Base-by-base conservation (phyloP, 2,888 invertebrate genomes). In the Flexamia atlantica region DNA sequence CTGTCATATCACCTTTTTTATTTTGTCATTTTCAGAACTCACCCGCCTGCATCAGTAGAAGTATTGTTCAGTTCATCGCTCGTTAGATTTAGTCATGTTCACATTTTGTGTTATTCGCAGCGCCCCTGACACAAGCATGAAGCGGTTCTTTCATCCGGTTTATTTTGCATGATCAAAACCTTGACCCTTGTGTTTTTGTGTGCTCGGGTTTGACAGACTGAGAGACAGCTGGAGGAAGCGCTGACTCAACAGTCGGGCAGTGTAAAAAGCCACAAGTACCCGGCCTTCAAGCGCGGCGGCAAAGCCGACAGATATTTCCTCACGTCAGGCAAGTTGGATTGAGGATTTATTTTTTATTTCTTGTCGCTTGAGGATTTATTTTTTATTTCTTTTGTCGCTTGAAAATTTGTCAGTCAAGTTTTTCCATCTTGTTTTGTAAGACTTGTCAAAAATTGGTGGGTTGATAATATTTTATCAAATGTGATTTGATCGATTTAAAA, bases 291-390 rank as follows among this genome's bases (percentile, higher is more conserved):
- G 36, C 72, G 84, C 25, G 84, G 84, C n/a, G 40, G 60, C 10
- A 76, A 74, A 28, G 81, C n/a, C 12, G 84, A 84, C 30, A 60
- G 82, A 76, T 84, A 84, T 50, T 84, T 84, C 20, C 57, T 84
- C 17, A 82, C 84, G 0, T 74, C 84, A 72, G 84, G 84, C 72
- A 84, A 82, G 84, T 82, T 82, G 85, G 83, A 84, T 84, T 86
- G 81, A 86, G 85, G 85, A 80, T 86, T 82, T 86, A 86, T 60
- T 60, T 84, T 84, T 85, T n/a, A n/a, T 83, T 84, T 17, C 7
- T 46, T 46, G 46, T 36, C n/a, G n/a, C n/a, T n/a, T n/a, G n/a
- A n/a, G n/a, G n/a, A n/a, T n/a, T n/a, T n/a, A n/a, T n/a, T n/a
- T n/a, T n/a, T n/a, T n/a, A n/a, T n/a, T n/a, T n/a, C n/a, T n/a